Evolutionary conservation across 2,888 invertebrate genomes (phyloP).

Genomic region (Leptopilina drosophilae): DNA sequence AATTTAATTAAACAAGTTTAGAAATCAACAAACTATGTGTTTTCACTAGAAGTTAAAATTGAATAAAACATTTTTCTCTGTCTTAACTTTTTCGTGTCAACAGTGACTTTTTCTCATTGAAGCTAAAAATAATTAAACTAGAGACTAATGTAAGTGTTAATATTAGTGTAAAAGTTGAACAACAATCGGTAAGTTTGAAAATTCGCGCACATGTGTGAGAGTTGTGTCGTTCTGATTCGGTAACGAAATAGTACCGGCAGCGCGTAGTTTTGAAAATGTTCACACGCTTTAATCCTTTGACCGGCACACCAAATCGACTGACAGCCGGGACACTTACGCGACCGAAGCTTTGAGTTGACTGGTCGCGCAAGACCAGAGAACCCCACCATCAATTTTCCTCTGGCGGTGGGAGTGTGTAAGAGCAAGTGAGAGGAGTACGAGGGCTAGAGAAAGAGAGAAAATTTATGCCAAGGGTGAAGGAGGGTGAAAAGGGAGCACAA

Average conservation of each 20-base stretch:
- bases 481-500: constrained; percentile 45
- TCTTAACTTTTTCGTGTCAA: too few relatives aligned
- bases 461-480: constrained; percentile 39
- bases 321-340: constrained; percentile 68
- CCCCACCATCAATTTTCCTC: constrained; percentile 73
- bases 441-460: constrained; percentile 52
- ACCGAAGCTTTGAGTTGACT: constrained; percentile 76
- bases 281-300: constrained; percentile 25
- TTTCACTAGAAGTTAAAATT: too few relatives aligned
- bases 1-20: constrained; percentile 2
- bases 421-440: constrained; percentile 51
- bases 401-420: constrained; percentile 51
- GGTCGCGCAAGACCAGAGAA: constrained; percentile 75
- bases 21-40: neutral
- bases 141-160: too few relatives aligned
- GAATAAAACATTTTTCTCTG: too few relatives aligned
- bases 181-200: neutral
- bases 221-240: neutral
- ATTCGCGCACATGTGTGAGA: neutral
- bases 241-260: constrained; percentile 21
- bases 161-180: neutral
- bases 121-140: too few relatives aligned
- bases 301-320: constrained; percentile 58
- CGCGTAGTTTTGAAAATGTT: constrained; percentile 43
- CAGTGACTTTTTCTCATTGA: too few relatives aligned